Base-by-base conservation (phyloP, 2,888 invertebrate species). In the Melipona beecheii region DNA sequence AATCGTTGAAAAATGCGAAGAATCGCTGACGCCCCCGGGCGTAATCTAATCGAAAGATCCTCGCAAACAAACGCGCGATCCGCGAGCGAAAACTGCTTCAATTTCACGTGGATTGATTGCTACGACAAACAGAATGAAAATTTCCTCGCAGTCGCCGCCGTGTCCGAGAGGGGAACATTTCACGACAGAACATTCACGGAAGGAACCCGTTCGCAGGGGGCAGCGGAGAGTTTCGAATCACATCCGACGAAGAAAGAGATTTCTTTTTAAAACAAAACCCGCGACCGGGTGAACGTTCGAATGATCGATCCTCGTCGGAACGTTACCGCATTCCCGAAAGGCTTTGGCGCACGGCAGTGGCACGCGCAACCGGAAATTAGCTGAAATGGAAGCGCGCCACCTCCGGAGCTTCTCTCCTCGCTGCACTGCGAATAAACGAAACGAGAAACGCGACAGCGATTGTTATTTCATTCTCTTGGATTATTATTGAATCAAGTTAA, bases 361-460 rank as follows among this genome's bases (percentile, higher is more conserved):
- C 58, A 70, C 70, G 74, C 72, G 78, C 77, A 71, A 70, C 83
- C 86, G 90, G 89, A 91, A 92, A 91, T 91, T 90, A 89, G 82
- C 83, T 83, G 85, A 89, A 90, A 91, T 87, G 78, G 86, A 79
- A 85, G 83, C 79, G 66, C 68, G 64, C 74, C 62, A 58, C 68
- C 74, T 75, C 76, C 65, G 83, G 66, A 58, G 73, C 2, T 52
- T 2, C 49, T 69, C 69, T 58, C 58, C 72, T 62, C 78, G 43
- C 24, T 15, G 19, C 43, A 43, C n/a, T 17, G 58, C 49, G 52
- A 75, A 83, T 84, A 84, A 88, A 88, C 84, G 87, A 86, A 86
- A 77, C 86, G 85, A 81, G 70, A 82, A 81, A 75, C 71, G 68
- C 21, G 58, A 21, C 52, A 3, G 21, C 56, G 15, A 43, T 43